Base-by-base conservation (phyloP, 2,888 invertebrate genomes). In the Vandiemenella viatica region DNA sequence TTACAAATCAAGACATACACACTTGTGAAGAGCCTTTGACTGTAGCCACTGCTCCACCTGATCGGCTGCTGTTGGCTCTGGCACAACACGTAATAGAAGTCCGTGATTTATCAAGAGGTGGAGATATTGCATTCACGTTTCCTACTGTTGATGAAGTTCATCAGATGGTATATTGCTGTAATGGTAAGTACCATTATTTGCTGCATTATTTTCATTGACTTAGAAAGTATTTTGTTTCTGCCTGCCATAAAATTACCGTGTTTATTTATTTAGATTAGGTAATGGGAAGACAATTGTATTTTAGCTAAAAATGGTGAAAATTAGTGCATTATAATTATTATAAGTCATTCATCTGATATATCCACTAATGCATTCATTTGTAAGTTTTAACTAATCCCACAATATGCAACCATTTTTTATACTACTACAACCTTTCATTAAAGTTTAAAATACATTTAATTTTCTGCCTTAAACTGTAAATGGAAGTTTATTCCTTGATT, bases 71-170 rank as follows among this genome's bases (percentile, higher is more conserved):
- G 13, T 63, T 79, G 16, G 79, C 79, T 1, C 62, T 76, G 21
- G 70, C 76, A 4, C 77, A 74, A 55, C 74, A 76, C 59, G 72
- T 74, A 41, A 68, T 76, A 2, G 75, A 76, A 62, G 76, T 79
- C 1, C 68, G 75, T 57, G 74, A 76, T 57, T 60, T 79, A 43
- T 63, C 63, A 41, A 59, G 64, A 0, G 63, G 67, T 21, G 63
- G 66, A 15, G 63, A 64, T 46, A 62, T 75, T 5, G 59, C 71
- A n/a, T 76, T 79, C 55, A 72, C 75, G 1, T 78, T 85, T 60
- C 79, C 83, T 1, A 83, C 84, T 0, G 82, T 84, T 1, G 83
- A 83, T 55, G 74, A 78, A 58, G 80, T 80, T 5, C 70, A 74
- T 43, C 75, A 77, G 60, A 69, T 85, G 44, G 65, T 76, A 0